Conservation (phyloP, 2,888 invertebrate species). For the Thecocarcelia acutangulata region DNA sequence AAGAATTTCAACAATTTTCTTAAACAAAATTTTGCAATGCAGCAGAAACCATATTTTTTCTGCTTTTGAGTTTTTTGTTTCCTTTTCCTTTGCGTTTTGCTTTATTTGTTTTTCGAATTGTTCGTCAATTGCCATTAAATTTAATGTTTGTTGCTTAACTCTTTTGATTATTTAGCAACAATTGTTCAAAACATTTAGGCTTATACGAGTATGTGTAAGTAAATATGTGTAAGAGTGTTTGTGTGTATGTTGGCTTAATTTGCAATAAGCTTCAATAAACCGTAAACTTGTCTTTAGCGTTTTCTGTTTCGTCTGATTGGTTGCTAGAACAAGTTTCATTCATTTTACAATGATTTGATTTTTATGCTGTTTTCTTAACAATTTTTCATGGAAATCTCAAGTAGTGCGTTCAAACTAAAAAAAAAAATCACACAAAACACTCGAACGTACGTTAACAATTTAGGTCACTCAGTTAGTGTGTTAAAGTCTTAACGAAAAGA, state of each 20-base stretch:
- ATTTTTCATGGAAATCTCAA: conserved; percentile 57
- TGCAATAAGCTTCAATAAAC: conserved; percentile 54
- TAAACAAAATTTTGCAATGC: conserved; percentile 9
- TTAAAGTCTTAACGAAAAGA: conserved; percentile 30
- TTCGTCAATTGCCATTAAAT: no score
- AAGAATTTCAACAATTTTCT: conserved; percentile 33
- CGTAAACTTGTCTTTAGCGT: conserved; percentile 58
- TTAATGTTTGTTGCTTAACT: background rate
- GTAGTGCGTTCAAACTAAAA: conserved; percentile 41
- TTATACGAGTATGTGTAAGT: background rate
- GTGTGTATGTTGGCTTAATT: background rate
- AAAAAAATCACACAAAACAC: no score
- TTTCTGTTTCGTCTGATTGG: conserved; percentile 20
- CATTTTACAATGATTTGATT: conserved; percentile 35
- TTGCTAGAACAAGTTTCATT: conserved; percentile 63
- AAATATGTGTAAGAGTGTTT: conserved; percentile 4
- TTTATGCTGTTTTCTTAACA: conserved; percentile 3
- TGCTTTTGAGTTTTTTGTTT: background rate
- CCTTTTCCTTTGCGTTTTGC: background rate
- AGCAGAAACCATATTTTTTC: background rate
- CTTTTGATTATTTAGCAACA: background rate
- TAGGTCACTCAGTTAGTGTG: conserved; percentile 69
- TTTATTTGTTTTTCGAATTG: background rate
- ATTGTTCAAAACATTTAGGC: conserved; percentile 16
- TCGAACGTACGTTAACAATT: conserved; percentile 24